These are phyloP conservation scores for Arctocebus calabarensis DNA, from an alignment of 2,797 vertebrate genomes.

Conservation along the genomic window DNA sequence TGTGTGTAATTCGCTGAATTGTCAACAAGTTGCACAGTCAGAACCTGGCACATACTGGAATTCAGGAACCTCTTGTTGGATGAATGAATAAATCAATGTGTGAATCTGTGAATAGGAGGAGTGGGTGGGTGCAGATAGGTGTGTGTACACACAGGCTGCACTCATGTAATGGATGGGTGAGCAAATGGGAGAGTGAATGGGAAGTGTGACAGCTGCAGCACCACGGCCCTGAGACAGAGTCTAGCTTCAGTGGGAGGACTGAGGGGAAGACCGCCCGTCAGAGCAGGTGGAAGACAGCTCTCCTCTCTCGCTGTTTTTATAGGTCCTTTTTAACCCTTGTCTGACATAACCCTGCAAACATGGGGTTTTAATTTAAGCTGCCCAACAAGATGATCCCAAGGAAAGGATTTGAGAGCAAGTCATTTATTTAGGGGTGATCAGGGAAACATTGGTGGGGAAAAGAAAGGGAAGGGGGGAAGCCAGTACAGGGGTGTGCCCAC, in stretches of 20 bases:
- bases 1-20: not conserved
- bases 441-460: not conserved
- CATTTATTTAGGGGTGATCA: not conserved
- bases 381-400: not conserved
- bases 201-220: not conserved
- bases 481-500: not conserved
- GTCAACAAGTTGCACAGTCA: not conserved
- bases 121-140: not conserved
- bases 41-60: no score
- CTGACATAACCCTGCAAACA: not conserved
- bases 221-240: not conserved
- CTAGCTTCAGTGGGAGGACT: not conserved
- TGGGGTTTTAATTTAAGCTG: not conserved
- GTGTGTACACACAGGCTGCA: not conserved
- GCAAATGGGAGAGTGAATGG: not conserved
- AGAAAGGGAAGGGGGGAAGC: not conserved
- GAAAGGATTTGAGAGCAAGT: not conserved
- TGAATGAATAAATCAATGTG: not conserved
- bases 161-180: not conserved
- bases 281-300: not conserved
- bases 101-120: not conserved
- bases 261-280: not conserved
- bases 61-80: not conserved
- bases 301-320: not conserved
- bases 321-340: not conserved